A percentile compares a stretch with the other conserved stretches of the same genome.
phyloP scores from a whole-genome alignment of 2,797 vertebrate species.

The Harpagifer antarcticus region DNA sequence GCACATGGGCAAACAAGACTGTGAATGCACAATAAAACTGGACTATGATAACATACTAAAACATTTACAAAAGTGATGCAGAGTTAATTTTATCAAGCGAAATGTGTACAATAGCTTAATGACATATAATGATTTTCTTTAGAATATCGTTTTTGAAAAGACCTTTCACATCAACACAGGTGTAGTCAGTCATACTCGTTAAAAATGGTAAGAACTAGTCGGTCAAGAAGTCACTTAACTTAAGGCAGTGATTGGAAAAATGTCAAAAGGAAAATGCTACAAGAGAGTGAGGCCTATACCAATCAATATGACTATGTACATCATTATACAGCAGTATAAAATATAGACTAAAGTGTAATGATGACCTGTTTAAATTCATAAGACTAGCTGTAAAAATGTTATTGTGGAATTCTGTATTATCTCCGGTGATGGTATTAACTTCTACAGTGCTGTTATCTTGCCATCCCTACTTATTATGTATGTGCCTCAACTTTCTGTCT shows the following conservation, averaged over 20 bases:
- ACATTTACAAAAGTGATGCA: neutral
- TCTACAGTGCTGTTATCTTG: too few relatives aligned
- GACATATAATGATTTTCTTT: neutral
- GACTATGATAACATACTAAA: neutral
- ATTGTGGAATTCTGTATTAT: too few relatives aligned
- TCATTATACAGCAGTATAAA: too few relatives aligned
- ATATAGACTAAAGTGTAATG: too few relatives aligned
- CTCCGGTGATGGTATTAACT: too few relatives aligned
- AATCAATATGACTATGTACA: conserved; percentile 8
- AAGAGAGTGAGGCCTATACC: conserved; percentile 17
- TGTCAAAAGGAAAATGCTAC: neutral
- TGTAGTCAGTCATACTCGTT: neutral
- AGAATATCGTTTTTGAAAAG: neutral
- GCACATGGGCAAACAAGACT: too few relatives aligned
- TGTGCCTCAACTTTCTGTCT: neutral
- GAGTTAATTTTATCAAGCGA: neutral
- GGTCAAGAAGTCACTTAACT: neutral
- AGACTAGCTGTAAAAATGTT: too few relatives aligned
- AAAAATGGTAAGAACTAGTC: neutral
- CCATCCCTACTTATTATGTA: neutral
- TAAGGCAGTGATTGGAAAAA: neutral
- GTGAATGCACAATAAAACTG: too few relatives aligned
- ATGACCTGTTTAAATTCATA: too few relatives aligned
- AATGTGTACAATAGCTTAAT: neutral
- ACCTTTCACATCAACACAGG: neutral